A percentile compares a stretch with the other conserved stretches of the same genome.
phyloP scores from a whole-genome alignment of 2,888 invertebrate genomes.

The Parnassius smintheus region DNA sequence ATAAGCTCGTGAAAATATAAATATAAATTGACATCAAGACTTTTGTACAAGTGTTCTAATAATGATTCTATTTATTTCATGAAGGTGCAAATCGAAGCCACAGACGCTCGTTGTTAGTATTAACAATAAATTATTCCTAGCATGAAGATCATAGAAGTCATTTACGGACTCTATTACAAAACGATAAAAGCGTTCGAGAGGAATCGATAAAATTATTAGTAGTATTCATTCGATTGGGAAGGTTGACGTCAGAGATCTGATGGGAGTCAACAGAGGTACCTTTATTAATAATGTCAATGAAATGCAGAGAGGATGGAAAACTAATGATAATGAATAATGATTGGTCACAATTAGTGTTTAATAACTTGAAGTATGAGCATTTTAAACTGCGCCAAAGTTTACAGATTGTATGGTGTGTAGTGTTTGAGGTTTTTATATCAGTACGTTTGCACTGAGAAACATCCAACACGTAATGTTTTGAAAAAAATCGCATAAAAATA shows the following conservation, averaged over 20 bases:
- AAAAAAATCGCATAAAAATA: too few relatives aligned
- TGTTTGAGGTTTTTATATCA: too few relatives aligned
- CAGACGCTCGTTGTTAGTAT: not conserved
- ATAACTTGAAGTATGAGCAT: conserved; percentile 26
- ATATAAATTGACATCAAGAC: too few relatives aligned
- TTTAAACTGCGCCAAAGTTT: conserved; percentile 12
- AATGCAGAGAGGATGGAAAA: conserved; percentile 32
- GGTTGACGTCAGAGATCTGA: conserved; percentile 62
- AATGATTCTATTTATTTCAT: too few relatives aligned
- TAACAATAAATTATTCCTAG: conserved; percentile 2
- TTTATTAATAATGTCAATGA: conserved; percentile 43
- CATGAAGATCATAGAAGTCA: conserved; percentile 4
- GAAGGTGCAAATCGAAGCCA: too few relatives aligned
- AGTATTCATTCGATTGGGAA: conserved; percentile 39
- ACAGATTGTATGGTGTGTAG: conserved; percentile 1
- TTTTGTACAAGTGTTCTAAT: too few relatives aligned
- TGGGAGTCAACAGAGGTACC: conserved; percentile 55
- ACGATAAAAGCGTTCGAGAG: conserved; percentile 36
- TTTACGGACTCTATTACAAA: conserved; percentile 25
- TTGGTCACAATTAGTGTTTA: conserved; percentile 35
- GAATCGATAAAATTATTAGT: conserved; percentile 51
- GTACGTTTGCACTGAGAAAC: too few relatives aligned
- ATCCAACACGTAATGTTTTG: too few relatives aligned
- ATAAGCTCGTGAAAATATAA: too few relatives aligned
- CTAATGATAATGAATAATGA: conserved; percentile 33